Evolutionary conservation across 2,888 invertebrate species (phyloP), one percentile per base, ranked within the genome.

Genomic region (Metopia argyrocephala): DNA sequence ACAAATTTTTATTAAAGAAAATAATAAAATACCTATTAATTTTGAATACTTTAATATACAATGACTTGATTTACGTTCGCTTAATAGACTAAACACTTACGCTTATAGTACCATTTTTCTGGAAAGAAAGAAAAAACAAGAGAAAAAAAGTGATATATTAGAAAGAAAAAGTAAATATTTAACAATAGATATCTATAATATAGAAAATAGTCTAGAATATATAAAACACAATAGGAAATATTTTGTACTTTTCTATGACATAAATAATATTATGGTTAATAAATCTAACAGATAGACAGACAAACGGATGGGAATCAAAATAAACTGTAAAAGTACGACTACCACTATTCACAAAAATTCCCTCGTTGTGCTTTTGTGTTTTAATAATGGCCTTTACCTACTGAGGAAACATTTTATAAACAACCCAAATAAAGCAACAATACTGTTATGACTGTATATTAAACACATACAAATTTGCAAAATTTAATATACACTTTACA

Each of bases 191-290:
- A 23, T n/a, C 1, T 18, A 28, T 25, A n/a, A 7, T 12, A 28
- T 28, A 31, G 9, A 57, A 57, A n/a, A 48, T 27, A 18, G 25
- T 2, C 3, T 2, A 38, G 38, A 38, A 28, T 20, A 18, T n/a
- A 56, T 46, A 54, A n/a, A 69, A 56, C 20, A 52, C 9, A 57
- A 65, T 23, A 71, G 62, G 20, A 79, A 68, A 62, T 57, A 66
- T 54, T 20, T n/a, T 25, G 59, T 59, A 20, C 31, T 68, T 68
- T 27, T 12, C 12, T 2, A 38, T 31, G 31, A 21, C 61, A 61
- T 71, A 59, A 78, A 59, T 45, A 66, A 66, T 68, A 71, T 76
- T 75, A 68, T 66, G 66, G 71, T 62, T 66, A 71, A 79, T 79
- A 76, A 76, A 79, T 79, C 76, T 62, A 71, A 71, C 76, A 45